Percentiles rank a stretch among this genome's conserved stretches.
These are phyloP conservation scores for Plotosus lineatus DNA, from an alignment of 2,113 vertebrate genomes.

Conservation along the genomic window DNA sequence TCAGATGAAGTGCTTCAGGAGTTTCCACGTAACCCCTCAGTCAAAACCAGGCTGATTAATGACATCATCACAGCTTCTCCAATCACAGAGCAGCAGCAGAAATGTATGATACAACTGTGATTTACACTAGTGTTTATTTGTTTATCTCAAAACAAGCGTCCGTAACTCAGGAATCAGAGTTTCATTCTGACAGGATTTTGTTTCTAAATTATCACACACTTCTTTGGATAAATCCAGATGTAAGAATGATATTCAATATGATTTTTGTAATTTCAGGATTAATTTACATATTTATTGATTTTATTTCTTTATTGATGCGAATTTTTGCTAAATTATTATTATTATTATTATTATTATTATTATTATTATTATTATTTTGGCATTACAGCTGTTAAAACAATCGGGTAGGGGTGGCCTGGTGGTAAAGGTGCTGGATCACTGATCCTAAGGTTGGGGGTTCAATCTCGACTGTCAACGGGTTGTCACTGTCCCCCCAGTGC, in stretches of 20 bases:
- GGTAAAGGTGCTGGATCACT: no score
- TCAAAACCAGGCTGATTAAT: neutral
- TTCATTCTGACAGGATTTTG: neutral
- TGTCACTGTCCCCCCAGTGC: no score
- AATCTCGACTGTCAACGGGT: no score
- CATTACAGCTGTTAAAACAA: neutral
- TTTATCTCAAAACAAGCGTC: neutral
- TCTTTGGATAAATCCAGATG: neutral
- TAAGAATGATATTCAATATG: no score
- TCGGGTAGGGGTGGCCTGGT: no score
- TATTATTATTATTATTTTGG: neutral
- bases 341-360: no score
- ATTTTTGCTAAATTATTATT: neutral
- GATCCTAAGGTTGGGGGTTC: no score
- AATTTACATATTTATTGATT: neutral
- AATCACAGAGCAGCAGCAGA: neutral
- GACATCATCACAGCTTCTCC: neutral
- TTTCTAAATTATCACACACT: neutral
- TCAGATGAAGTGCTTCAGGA: neutral
- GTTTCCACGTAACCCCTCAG: neutral
- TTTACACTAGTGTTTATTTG: neutral
- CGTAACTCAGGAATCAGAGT: neutral
- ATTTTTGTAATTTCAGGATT: no score
- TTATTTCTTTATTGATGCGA: neutral
- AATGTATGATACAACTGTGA: neutral